Conservation (phyloP, 2,888 invertebrate genomes). For the Cepaea hortensis region DNA sequence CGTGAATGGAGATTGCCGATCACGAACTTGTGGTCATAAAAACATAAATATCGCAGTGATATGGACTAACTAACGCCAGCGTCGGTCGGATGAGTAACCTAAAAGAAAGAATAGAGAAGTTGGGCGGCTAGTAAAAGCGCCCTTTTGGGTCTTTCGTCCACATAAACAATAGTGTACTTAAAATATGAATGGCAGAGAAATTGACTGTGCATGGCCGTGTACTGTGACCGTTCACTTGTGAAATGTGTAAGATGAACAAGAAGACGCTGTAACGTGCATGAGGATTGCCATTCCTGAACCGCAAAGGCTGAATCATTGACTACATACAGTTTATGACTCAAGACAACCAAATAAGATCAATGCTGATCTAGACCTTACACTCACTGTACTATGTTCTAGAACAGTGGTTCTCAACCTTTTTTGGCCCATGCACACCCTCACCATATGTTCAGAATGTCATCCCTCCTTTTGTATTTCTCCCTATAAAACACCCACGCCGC, state of each 20-base stretch:
- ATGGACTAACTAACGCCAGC: neutral
- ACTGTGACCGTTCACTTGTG: neutral
- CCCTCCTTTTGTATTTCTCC: too few species aligned
- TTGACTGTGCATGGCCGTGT: neutral
- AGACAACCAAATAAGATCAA: neutral
- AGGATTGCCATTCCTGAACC: too few species aligned
- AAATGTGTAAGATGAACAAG: neutral
- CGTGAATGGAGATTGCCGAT: neutral
- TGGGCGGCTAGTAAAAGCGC: neutral
- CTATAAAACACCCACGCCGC: too few species aligned
- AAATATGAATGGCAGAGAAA: neutral
- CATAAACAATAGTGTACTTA: neutral
- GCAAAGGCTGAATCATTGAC: neutral
- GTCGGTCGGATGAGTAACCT: neutral
- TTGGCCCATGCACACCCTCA: too few species aligned
- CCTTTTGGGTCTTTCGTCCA: neutral
- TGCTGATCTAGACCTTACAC: too few species aligned
- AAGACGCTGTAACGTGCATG: too few species aligned
- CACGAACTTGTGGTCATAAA: neutral
- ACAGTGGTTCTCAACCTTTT: too few species aligned
- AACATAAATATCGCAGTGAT: conserved; percentile 1
- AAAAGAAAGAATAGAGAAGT: neutral
- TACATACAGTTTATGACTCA: neutral
- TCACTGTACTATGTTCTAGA: too few species aligned
- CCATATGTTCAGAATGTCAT: too few species aligned